Evolutionary conservation across 2,888 invertebrate genomes (phyloP).

Genomic region (Pristionchus arcanus): DNA sequence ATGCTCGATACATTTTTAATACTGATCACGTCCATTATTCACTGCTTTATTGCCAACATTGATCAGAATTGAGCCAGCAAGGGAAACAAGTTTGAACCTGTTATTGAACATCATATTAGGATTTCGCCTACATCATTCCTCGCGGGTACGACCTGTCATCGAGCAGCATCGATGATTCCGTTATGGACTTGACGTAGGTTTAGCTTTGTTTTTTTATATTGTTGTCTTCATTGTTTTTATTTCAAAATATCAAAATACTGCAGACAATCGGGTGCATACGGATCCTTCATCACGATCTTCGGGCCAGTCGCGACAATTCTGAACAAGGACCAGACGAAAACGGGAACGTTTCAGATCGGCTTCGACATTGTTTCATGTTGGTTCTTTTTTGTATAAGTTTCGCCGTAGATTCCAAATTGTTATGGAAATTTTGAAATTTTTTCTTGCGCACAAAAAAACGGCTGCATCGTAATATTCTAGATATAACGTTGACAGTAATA

Average conservation of each 20-base stretch:
- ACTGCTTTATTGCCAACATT: no score
- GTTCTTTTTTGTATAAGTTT: background rate
- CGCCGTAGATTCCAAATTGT: no score
- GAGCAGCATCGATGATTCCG: background rate
- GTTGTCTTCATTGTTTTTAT: background rate
- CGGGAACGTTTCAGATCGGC: background rate
- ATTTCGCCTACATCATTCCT: background rate
- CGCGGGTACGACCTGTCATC: background rate
- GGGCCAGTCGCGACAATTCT: background rate
- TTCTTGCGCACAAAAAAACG: no score
- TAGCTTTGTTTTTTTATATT: background rate
- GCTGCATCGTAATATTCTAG: background rate
- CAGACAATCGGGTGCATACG: background rate
- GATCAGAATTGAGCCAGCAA: no score
- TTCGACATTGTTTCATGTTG: background rate
- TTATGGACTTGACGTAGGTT: background rate
- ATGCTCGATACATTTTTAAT: no score
- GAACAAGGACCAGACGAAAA: background rate
- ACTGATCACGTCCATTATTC: no score
- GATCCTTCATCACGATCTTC: background rate
- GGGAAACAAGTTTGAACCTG: background rate
- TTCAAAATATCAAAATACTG: background rate
- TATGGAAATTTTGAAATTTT: no score
- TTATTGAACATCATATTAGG: background rate
- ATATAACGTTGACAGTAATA: background rate